Conservation (phyloP, 2,888 invertebrate species). For the Loripinus fragilis region DNA sequence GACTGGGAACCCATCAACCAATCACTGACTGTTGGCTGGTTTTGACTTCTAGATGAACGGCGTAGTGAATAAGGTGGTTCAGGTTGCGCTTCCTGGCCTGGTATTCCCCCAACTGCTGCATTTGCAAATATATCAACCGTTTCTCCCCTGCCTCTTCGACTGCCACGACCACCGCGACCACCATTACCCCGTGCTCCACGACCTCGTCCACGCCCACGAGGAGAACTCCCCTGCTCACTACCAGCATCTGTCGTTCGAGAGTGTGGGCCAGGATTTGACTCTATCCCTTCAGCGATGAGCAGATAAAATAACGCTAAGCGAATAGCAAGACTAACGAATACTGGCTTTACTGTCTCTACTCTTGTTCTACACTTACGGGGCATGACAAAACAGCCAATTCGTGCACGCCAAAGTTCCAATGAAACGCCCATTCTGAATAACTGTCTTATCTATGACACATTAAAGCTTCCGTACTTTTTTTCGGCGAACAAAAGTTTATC, state of each 20-base stretch:
- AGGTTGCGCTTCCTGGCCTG: background rate
- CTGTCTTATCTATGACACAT: background rate
- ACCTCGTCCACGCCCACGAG: background rate
- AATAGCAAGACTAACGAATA: background rate
- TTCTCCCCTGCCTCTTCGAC: background rate
- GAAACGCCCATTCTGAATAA: background rate
- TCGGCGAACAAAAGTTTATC: background rate
- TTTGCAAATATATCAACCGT: background rate
- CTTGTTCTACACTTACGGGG: background rate
- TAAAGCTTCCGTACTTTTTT: constrained; percentile 2
- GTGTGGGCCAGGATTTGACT: background rate
- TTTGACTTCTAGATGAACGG: background rate
- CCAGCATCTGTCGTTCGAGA: background rate
- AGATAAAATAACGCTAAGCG: background rate
- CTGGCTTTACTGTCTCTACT: background rate
- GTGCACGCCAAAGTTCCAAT: background rate
- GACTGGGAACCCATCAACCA: background rate
- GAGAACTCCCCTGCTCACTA: too few species aligned
- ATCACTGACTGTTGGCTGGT: background rate
- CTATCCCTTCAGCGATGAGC: constrained; percentile 1
- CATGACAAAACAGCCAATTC: background rate
- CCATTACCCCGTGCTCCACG: background rate
- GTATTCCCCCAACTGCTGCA: background rate
- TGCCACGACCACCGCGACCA: background rate
- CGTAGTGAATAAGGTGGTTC: background rate